phyloP scores from a whole-genome alignment of 2,888 invertebrate species.

The Athalia cordata region DNA sequence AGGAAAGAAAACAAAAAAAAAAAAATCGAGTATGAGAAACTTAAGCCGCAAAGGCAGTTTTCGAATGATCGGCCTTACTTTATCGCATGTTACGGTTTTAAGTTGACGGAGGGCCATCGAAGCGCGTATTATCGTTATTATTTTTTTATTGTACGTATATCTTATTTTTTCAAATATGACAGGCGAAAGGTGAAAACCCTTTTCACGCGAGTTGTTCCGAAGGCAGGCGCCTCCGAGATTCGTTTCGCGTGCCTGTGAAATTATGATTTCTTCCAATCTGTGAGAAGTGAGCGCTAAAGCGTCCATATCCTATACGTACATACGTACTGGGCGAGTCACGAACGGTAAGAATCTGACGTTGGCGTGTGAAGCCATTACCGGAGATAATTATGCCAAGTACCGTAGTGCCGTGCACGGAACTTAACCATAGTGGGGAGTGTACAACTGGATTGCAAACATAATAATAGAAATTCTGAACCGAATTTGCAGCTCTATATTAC shows the following conservation, averaged over 20 bases:
- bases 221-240: neutral
- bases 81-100: neutral
- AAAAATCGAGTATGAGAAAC: neutral
- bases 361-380: slow-evolving; percentile 45
- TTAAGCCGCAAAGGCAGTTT: slow-evolving; percentile 15
- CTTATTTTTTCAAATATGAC: neutral
- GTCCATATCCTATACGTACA: slow-evolving; percentile 23
- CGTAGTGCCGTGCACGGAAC: slow-evolving; percentile 8
- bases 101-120: neutral
- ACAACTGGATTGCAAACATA: slow-evolving; percentile 28
- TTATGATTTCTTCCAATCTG: slow-evolving; percentile 34
- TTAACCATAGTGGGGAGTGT: slow-evolving; percentile 1
- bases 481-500: slow-evolving; percentile 27
- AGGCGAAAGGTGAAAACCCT: slow-evolving; percentile 30
- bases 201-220: neutral
- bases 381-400: slow-evolving; percentile 44
- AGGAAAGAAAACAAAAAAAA: neutral
- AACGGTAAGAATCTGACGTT: slow-evolving; percentile 37
- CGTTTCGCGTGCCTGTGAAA: slow-evolving; percentile 17
- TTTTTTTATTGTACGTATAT: too few species aligned
- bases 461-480: slow-evolving; percentile 36
- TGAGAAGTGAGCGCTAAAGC: slow-evolving; percentile 13
- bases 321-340: slow-evolving; percentile 31
- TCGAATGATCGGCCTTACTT: slow-evolving; percentile 5
- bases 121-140: neutral